Percentiles rank a stretch among this genome's conserved stretches.
phyloP scores from a whole-genome alignment of 2,888 invertebrate genomes.

The Monopis laevigella region DNA sequence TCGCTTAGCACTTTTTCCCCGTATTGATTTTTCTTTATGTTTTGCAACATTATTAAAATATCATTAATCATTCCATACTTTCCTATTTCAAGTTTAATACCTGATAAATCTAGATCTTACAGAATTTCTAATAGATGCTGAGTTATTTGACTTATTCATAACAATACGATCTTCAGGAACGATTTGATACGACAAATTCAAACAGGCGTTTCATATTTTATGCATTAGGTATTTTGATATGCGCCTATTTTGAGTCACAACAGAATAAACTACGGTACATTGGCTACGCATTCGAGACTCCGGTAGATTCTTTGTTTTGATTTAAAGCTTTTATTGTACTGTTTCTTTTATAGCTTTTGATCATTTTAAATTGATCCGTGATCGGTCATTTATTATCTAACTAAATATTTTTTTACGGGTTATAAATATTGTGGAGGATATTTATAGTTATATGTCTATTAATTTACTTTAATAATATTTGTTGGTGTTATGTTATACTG shows the following conservation, averaged over 20 bases:
- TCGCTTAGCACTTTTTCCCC: no score
- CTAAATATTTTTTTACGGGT: no score
- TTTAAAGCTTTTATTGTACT: conserved; percentile 24
- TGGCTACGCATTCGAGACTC: conserved; percentile 22
- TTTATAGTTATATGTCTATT: no score
- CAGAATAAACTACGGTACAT: conserved; percentile 5
- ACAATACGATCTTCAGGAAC: conserved; percentile 33
- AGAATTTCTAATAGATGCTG: no score
- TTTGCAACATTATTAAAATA: no score
- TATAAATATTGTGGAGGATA: neutral
- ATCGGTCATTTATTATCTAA: conserved; percentile 2
- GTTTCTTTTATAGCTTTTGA: neutral
- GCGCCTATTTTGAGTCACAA: conserved; percentile 27
- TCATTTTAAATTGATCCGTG: conserved; percentile 2
- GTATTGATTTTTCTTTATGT: no score
- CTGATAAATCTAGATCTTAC: no score
- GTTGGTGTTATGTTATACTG: no score
- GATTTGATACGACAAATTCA: conserved; percentile 53
- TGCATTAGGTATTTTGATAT: conserved; percentile 43
- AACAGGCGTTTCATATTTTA: conserved; percentile 54
- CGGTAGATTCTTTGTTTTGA: conserved; percentile 30
- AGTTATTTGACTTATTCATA: conserved; percentile 27
- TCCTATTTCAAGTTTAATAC: no score
- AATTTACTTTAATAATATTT: no score
- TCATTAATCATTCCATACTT: no score